Base-by-base conservation (phyloP, 2,888 invertebrate genomes). In the Galeopsomyia nigrocyanea region DNA sequence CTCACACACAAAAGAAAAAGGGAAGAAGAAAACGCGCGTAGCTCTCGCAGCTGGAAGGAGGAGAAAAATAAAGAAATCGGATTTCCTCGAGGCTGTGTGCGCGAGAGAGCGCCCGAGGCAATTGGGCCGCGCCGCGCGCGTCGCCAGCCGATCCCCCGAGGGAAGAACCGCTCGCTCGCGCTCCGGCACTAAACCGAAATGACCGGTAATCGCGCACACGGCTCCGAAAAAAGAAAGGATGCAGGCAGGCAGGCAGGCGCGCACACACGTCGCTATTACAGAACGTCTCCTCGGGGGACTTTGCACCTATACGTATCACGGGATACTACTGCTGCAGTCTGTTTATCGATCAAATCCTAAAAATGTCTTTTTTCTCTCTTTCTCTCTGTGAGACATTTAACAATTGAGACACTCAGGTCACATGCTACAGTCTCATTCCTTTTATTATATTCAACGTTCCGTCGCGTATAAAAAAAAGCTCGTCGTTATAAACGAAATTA, bases 121-220 rank as follows among this genome's bases (percentile, higher is more conserved):
- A 70, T 70, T 65, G 64, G 26, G 17, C 16, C 47, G 47, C n/a
- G n/a, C n/a, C 31, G 31, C 31, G 31, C 31, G 31, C 49, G 53
- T 46, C 22, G 31, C 9, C 49, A 39, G 16, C 26, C 39, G 62
- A 58, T 47, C 62, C 68, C 68, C 55, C 63, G 7, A 10, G 68
- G 39, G 68, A 68, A 16, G 14, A 1, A n/a, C n/a, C n/a, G n/a
- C n/a, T n/a, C 49, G 26, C 16, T 46, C 61, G n/a, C 22, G 21
- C 62, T 19, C 10, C 63, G 65, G 74, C 73, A 76, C 76, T 78
- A 78, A 77, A 78, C 75, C 73, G 74, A 79, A 79, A 79, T 79
- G 77, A 78, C 78, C 78, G 76, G 72, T 77, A 78, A 78, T 77
- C 68, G 69, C 68, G 69, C 46, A 56, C 39, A 39, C 58, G 50